Conservation (phyloP, 2,888 invertebrate species). For the Synanthedon myopaeformis region DNA sequence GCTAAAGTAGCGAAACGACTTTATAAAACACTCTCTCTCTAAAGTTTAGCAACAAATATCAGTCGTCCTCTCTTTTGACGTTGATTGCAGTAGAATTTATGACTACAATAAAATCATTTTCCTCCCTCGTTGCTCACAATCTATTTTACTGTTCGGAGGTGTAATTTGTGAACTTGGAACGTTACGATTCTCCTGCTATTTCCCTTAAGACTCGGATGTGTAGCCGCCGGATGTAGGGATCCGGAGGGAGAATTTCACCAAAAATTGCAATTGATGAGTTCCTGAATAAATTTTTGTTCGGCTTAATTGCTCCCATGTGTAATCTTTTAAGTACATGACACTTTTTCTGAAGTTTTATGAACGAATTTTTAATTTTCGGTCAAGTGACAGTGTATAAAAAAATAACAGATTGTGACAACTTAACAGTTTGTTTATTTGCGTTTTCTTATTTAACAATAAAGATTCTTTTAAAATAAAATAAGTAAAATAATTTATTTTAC, state of each 20-base stretch:
- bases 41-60: conserved; percentile 1
- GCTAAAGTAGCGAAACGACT: conserved; percentile 11
- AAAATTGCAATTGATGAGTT: no score
- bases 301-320: no score
- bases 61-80: conserved; percentile 1
- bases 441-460: no score
- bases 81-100: conserved; percentile 6
- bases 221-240: neutral
- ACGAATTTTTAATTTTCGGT: no score
- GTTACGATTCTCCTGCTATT: neutral
- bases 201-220: neutral
- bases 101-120: conserved; percentile 5
- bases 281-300: no score
- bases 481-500: no score
- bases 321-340: no score
- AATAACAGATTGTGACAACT: no score
- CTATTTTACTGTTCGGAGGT: conserved; percentile 1
- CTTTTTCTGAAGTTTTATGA: no score
- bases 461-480: no score
- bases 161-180: conserved; percentile 1
- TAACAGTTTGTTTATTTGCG: no score
- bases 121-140: neutral
- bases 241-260: neutral
- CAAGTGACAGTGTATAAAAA: no score
- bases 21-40: conserved; percentile 9